These are phyloP conservation scores for Hepsetus odoe DNA, from an alignment of 2,113 vertebrate genomes.

Conservation along the genomic window DNA sequence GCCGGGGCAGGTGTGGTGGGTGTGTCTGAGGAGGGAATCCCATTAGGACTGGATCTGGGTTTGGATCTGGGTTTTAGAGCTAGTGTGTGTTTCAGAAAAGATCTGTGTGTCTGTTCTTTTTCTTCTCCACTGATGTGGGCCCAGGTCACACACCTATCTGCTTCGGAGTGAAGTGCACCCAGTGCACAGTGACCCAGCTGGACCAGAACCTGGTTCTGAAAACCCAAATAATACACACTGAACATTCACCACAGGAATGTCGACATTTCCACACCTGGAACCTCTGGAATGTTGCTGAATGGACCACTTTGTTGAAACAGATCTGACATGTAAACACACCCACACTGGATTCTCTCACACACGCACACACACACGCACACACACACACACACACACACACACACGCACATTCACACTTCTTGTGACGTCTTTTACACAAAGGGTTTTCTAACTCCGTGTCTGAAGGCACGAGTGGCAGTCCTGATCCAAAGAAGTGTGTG, in stretches of 20 bases:
- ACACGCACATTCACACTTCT: slow-evolving; percentile 11
- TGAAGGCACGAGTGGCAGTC: slow-evolving; percentile 74
- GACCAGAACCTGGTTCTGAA: no score
- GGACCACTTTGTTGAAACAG: background rate
- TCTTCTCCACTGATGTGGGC: no score
- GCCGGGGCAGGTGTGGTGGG: no score
- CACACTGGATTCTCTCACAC: background rate
- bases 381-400: background rate
- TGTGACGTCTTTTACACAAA: slow-evolving; percentile 50
- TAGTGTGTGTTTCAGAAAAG: no score
- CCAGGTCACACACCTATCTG: no score
- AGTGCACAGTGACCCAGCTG: no score
- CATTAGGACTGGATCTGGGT: no score
- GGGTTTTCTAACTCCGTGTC: slow-evolving; percentile 55
- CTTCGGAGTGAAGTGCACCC: no score
- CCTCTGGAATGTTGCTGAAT: background rate
- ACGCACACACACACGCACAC: background rate
- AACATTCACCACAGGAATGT: background rate
- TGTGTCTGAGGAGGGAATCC: no score
- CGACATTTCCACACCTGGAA: background rate
- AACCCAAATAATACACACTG: no score
- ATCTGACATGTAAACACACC: background rate
- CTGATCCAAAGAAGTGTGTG: slow-evolving; percentile 61
- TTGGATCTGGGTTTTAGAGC: no score
- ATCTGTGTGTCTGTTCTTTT: no score